Conservation (phyloP, 2,888 invertebrate species). For the Molanna angustata region DNA sequence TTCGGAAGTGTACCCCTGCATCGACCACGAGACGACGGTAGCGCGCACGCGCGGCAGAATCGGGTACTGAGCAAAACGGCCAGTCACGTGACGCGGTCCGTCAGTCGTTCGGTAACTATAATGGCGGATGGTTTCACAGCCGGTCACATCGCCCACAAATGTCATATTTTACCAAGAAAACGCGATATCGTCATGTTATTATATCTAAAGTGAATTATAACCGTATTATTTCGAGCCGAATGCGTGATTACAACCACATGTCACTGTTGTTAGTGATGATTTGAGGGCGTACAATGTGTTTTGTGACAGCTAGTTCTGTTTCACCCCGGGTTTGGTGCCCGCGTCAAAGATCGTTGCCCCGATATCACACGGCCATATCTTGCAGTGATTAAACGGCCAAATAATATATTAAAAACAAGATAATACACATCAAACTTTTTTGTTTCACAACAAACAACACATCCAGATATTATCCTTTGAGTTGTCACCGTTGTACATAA, state of each 20-base stretch:
- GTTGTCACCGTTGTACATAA: conserved; percentile 1
- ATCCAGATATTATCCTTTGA: too few species aligned
- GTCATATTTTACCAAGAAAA: conserved; percentile 26
- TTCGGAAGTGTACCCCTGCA: conserved; percentile 5
- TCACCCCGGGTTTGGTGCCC: conserved; percentile 20
- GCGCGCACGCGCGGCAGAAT: conserved; percentile 22
- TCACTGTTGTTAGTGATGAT: conserved; percentile 7
- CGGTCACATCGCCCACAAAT: conserved; percentile 38
- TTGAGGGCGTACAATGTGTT: conserved; percentile 16
- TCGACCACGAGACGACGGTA: conserved; percentile 12
- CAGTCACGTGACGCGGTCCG: conserved; percentile 58
- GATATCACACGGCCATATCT: not conserved
- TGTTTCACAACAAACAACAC: not conserved
- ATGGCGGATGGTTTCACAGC: conserved; percentile 51
- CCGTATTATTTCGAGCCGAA: not conserved
- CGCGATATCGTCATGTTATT: conserved; percentile 15
- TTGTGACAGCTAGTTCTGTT: conserved; percentile 20
- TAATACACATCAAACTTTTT: not conserved
- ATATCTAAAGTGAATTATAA: conserved; percentile 12
- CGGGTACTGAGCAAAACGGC: conserved; percentile 58
- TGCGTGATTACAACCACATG: conserved; percentile 4
- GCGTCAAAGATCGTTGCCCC: conserved; percentile 26
- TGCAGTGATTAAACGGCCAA: too few species aligned
- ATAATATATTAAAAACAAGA: too few species aligned
- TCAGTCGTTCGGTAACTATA: conserved; percentile 48